Evolutionary conservation across 2,888 invertebrate genomes (phyloP).

Genomic region (Eristalis arbustorum): DNA sequence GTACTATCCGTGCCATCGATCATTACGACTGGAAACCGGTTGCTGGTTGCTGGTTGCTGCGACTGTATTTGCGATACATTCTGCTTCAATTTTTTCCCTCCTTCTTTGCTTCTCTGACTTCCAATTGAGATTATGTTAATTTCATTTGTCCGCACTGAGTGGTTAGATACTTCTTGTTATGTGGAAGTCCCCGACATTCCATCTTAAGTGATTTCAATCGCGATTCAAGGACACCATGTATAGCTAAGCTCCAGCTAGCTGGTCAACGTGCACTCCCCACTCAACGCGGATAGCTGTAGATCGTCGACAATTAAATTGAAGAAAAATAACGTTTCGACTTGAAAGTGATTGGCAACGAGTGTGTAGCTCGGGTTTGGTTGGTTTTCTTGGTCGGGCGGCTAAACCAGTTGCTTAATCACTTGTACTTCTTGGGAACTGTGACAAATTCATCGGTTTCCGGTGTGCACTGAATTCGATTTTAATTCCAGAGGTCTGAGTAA

Average conservation of each 20-base stretch:
- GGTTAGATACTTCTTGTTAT: background rate
- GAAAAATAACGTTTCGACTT: conserved; percentile 5
- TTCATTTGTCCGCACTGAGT: conserved; percentile 9
- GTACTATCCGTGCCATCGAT: conserved; percentile 30
- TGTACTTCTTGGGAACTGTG: background rate
- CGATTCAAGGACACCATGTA: conserved; percentile 52
- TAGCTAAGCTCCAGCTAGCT: too few relatives aligned
- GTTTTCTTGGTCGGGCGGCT: background rate
- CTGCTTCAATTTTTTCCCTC: background rate
- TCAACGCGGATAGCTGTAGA: conserved; percentile 34
- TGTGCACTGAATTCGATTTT: background rate
- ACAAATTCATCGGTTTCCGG: background rate
- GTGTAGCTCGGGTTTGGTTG: background rate
- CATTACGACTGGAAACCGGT: conserved; percentile 34
- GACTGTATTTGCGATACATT: background rate
- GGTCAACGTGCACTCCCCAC: background rate
- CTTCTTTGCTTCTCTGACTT: background rate
- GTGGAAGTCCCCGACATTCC: background rate
- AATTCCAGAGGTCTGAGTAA: background rate
- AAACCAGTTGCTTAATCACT: background rate
- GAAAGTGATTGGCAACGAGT: conserved; percentile 4
- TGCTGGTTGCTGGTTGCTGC: background rate
- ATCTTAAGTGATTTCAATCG: conserved; percentile 6
- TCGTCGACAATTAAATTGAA: conserved; percentile 24
- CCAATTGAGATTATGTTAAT: conserved; percentile 38